phyloP scores from a whole-genome alignment of 2,797 vertebrate species.

The Chiroxiphia lanceolata region DNA sequence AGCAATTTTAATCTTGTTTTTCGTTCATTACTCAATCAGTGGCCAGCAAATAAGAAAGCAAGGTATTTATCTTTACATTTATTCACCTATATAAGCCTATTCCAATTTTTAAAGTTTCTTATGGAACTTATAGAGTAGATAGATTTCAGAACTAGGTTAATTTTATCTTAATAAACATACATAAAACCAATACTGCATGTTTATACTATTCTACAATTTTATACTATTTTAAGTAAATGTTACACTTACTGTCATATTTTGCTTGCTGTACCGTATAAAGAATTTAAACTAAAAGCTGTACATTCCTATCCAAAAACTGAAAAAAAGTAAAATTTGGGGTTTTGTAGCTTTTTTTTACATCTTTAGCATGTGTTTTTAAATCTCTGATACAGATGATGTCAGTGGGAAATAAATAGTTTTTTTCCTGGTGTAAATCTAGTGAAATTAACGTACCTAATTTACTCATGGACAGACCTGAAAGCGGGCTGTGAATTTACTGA shows the following conservation, averaged over 20 bases:
- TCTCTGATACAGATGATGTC: background rate
- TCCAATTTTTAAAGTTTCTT: background rate
- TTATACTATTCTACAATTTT: background rate
- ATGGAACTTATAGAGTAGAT: background rate
- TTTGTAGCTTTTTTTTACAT: background rate
- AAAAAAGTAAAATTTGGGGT: background rate
- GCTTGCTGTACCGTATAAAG: background rate
- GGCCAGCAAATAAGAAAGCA: background rate
- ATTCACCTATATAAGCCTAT: background rate
- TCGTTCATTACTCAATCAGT: background rate
- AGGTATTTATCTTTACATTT: background rate
- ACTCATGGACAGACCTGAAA: background rate
- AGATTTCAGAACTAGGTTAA: background rate
- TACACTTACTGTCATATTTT: background rate
- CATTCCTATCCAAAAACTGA: background rate
- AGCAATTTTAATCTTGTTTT: background rate
- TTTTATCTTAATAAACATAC: background rate
- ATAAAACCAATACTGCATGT: background rate
- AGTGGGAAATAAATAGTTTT: background rate
- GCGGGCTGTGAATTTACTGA: background rate
- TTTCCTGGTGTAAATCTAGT: background rate
- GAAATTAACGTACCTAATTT: background rate
- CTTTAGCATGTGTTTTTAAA: background rate
- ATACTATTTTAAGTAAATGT: background rate
- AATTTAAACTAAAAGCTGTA: background rate